Evolutionary conservation across 1,140 invertebrate genomes (phyloP), one percentile per base, ranked within the genome.

Genomic region (Neodiprion virginianus): DNA sequence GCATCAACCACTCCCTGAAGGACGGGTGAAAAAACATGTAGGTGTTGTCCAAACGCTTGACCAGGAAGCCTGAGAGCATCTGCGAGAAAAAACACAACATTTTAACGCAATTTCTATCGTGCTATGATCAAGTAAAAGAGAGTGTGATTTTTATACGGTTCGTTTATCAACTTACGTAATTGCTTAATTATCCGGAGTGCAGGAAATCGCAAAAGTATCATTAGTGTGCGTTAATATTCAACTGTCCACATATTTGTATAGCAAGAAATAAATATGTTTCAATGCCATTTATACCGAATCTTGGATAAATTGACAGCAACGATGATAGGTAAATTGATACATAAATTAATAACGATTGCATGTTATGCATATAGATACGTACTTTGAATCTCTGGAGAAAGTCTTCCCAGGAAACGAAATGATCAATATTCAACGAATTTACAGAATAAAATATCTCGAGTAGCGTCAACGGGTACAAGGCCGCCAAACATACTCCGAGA

Each of bases 1-100:
- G 88, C 77, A 97, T 95, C 49, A 99, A 89, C 97, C 97, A 99
- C 89, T 99, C 97, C 89, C 97, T 95, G 87, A 99, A 97, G 10
- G 96, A 96, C 1, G 97, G 96, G 86, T 99, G 97, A 86, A 98
- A 98, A 85, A 98, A 97, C 96, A 98, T 98, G 87, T 96, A 97
- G 0, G 96, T 97, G 82, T 96, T 95, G 86, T 98, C 97, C 72
- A 95, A 90, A 67, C 97, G 90, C 83, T 96, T 96, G 72, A 97
- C 94, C 1, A 99, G 89, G 81, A 98, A 96, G 70, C 95, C 95
- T 71, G 93, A 92, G 11, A 97, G 91, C 74, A 93, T 90, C 89
- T 92, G 79, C 65, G 85, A 77, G 76, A 71, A 69, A 69, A 71
- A 80, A 67, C 50, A 71, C 61, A 67, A 74, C 73, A 74, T 48